These are phyloP conservation scores for Basileuterus tristriatus DNA, from an alignment of 2,797 vertebrate genomes.

Conservation along the genomic window DNA sequence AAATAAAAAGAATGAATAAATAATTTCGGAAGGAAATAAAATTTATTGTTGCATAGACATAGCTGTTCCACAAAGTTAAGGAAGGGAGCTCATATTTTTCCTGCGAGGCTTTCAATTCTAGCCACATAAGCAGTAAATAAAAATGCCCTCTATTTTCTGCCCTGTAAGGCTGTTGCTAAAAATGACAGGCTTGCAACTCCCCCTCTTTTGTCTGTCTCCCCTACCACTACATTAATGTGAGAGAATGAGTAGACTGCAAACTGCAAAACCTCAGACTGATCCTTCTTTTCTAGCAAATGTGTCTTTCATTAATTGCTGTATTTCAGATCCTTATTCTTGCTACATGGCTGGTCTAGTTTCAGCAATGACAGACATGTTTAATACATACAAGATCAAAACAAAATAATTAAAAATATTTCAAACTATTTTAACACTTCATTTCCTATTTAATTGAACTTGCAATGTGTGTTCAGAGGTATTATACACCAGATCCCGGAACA, in stretches of 20 bases:
- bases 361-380: not conserved
- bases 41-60: not conserved
- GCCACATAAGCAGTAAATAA: not conserved
- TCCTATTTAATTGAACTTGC: not conserved
- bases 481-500: accelerated
- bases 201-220: not conserved
- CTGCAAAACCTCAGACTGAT: not conserved
- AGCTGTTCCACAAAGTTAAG: not conserved
- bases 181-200: slow-evolving; percentile 2
- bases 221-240: not conserved
- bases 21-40: not conserved
- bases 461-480: not conserved
- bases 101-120: not conserved
- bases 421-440: not conserved
- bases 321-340: not conserved
- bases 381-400: not conserved
- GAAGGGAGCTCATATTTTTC: not conserved
- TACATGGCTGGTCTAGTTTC: not conserved
- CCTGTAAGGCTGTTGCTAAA: not conserved
- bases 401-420: not conserved
- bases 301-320: not conserved
- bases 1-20: not conserved
- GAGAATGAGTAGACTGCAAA: not conserved
- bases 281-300: not conserved
- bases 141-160: not conserved